phyloP scores from a whole-genome alignment of 2,113 vertebrate genomes.

The Amphiprion percula region DNA sequence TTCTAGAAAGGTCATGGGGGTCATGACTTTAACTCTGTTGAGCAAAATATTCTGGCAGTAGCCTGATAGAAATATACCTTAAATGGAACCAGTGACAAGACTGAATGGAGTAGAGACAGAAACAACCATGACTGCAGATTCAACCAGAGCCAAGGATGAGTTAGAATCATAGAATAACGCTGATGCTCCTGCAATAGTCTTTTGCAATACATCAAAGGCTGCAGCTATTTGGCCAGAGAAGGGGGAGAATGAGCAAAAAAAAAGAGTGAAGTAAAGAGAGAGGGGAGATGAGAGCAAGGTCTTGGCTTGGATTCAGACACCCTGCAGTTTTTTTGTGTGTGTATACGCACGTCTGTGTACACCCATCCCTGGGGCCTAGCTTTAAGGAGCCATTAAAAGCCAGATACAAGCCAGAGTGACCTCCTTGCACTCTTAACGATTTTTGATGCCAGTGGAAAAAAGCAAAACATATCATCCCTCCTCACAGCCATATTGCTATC shows the following conservation, averaged over 20 bases:
- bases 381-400: conserved; percentile 83
- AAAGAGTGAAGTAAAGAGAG: conserved; percentile 54
- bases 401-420: conserved; percentile 77
- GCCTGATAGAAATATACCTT: conserved; percentile 16
- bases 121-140: conserved; percentile 37
- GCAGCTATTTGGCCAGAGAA: conserved; percentile 57
- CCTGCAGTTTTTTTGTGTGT: conserved; percentile 38
- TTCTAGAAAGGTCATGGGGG: conserved; percentile 47
- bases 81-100: conserved; percentile 9
- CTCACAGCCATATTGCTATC: conserved; percentile 77
- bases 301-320: conserved; percentile 70
- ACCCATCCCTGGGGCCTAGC: conserved; percentile 65
- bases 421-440: conserved; percentile 79
- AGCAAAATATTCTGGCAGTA: conserved; percentile 5
- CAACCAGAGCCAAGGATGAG: conserved; percentile 33
- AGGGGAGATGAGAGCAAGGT: conserved; percentile 47
- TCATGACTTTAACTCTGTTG: conserved; percentile 19
- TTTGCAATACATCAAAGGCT: conserved; percentile 65
- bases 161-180: conserved; percentile 50
- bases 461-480: conserved; percentile 75
- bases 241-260: conserved; percentile 42
- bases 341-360: conserved; percentile 14
- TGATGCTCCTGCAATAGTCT: conserved; percentile 54
- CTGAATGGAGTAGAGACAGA: conserved; percentile 32
- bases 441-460: conserved; percentile 79